Conservation (phyloP, 1,140 invertebrate species). For the Danaus melanippus region DNA sequence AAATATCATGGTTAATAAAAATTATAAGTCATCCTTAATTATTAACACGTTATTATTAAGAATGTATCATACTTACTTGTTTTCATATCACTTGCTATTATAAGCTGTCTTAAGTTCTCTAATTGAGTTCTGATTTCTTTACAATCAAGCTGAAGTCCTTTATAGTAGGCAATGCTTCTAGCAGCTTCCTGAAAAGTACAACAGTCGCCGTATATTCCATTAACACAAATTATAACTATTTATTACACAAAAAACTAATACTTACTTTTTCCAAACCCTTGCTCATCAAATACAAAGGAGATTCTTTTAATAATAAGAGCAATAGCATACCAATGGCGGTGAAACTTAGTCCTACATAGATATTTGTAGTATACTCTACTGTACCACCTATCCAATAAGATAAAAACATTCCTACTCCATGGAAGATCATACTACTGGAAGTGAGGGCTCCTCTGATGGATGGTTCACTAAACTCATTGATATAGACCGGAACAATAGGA, state of each 20-base stretch:
- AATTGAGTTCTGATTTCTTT: conserved; percentile 25
- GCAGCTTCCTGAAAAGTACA: conserved; percentile 36
- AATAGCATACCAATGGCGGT: conserved; percentile 19
- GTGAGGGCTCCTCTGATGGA: conserved; percentile 43
- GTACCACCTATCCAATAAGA: conserved; percentile 38
- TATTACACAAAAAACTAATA: too few species aligned
- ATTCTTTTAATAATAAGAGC: conserved; percentile 36
- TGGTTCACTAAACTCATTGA: conserved; percentile 46
- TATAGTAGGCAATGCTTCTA: conserved; percentile 40
- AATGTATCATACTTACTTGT: too few species aligned
- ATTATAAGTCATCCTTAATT: too few species aligned
- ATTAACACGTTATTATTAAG: too few species aligned
- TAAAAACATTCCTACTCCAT: conserved; percentile 37
- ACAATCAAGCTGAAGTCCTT: conserved; percentile 28
- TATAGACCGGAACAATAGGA: conserved; percentile 33
- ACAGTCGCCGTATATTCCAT: not conserved
- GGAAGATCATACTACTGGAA: conserved; percentile 34
- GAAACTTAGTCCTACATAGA: conserved; percentile 31
- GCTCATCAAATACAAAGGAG: conserved; percentile 36
- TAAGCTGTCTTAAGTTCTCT: too few species aligned
- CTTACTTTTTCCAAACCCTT: conserved; percentile 39
- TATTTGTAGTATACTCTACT: conserved; percentile 33
- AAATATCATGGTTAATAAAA: too few species aligned
- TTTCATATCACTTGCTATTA: too few species aligned
- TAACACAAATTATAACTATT: too few species aligned